Evolutionary conservation across 1,140 invertebrate genomes (phyloP).

Genomic region (Diabrotica undecimpunctata): DNA sequence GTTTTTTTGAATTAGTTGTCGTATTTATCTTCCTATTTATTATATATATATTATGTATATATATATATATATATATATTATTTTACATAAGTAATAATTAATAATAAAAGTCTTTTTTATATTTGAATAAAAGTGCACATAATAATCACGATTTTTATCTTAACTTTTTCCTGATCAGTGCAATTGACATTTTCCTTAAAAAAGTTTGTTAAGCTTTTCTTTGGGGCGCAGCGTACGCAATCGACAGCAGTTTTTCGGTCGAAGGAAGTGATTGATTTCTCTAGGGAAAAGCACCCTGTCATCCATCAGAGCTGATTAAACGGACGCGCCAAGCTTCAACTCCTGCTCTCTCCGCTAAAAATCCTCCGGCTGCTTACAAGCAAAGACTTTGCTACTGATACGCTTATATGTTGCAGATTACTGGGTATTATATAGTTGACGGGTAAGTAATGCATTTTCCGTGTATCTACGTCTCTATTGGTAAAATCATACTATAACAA

Average conservation of each 20-base stretch:
- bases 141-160: no score
- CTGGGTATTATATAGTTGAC: background rate
- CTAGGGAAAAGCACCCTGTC: conserved; percentile 35
- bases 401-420: background rate
- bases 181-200: background rate
- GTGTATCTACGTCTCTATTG: background rate
- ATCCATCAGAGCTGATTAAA: conserved; percentile 45
- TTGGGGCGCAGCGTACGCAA: conserved; percentile 29
- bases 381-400: background rate
- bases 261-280: conserved; percentile 43
- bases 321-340: conserved; percentile 28
- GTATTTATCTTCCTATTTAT: no score
- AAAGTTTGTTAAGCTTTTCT: conserved; percentile 20
- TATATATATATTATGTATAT: no score
- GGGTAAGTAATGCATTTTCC: background rate
- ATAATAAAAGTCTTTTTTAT: no score
- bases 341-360: conserved; percentile 20
- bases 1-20: no score
- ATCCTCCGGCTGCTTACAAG: background rate
- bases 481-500: no score
- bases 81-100: no score
- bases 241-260: conserved; percentile 42
- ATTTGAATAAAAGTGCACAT: no score
- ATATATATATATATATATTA: no score
- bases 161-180: no score